Evolutionary conservation across 2,888 invertebrate species (phyloP).

Genomic region (Drosophila anceps): DNA sequence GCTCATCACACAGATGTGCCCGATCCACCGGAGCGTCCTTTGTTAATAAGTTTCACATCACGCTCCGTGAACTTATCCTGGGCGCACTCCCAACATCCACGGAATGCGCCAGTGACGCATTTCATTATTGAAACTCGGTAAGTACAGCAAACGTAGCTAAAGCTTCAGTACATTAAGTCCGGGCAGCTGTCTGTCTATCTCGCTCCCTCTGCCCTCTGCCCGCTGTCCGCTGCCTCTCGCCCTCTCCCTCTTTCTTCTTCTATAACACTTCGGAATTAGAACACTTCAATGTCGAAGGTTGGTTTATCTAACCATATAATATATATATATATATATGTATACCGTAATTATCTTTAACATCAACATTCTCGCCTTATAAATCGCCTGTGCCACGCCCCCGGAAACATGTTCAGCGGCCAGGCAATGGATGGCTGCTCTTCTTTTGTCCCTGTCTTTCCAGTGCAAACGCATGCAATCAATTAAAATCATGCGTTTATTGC

Average conservation of each 20-base stretch:
- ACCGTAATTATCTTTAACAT: slow-evolving; percentile 6
- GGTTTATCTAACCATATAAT: not conserved
- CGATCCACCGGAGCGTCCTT: slow-evolving; percentile 90
- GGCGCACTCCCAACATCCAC: slow-evolving; percentile 90
- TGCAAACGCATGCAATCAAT: slow-evolving; percentile 56
- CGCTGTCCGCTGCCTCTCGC: not conserved
- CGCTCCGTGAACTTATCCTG: slow-evolving; percentile 91
- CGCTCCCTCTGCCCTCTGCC: not conserved
- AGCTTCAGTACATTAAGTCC: slow-evolving; percentile 8
- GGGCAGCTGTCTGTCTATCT: not conserved
- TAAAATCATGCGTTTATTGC: slow-evolving; percentile 59
- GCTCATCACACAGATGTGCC: slow-evolving; percentile 87
- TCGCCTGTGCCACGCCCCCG: slow-evolving; percentile 9
- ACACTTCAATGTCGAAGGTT: not conserved
- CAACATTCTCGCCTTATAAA: slow-evolving; percentile 3
- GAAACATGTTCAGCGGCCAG: slow-evolving; percentile 17
- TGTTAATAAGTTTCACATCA: slow-evolving; percentile 90
- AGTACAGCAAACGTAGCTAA: slow-evolving; percentile 82
- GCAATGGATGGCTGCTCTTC: slow-evolving; percentile 6
- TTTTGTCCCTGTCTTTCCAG: slow-evolving; percentile 1
- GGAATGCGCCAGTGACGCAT: slow-evolving; percentile 89
- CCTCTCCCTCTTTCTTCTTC: not conserved
- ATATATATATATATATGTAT: slow-evolving; percentile 1
- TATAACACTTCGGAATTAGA: slow-evolving; percentile 1
- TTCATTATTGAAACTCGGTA: slow-evolving; percentile 91